These are phyloP conservation scores for Drosophila meridiana DNA, from an alignment of 2,888 invertebrate genomes.

Conservation along the genomic window DNA sequence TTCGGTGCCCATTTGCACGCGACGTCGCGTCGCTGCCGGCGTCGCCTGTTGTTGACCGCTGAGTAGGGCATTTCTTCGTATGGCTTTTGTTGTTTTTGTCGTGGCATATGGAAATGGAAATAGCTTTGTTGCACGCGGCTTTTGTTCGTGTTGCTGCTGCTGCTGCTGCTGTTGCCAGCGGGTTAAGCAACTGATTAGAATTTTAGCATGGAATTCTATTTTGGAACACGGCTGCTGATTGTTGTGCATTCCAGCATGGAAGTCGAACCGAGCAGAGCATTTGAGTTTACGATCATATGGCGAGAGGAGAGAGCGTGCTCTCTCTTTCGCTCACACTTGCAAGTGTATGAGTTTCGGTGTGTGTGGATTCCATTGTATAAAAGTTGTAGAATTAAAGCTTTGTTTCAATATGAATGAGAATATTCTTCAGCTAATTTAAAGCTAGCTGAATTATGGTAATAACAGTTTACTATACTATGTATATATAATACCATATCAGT, in stretches of 20 bases:
- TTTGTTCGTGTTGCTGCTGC: constrained; percentile 17
- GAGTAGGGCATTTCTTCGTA: constrained; percentile 64
- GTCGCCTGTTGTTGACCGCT: constrained; percentile 69
- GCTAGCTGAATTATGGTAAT: background rate
- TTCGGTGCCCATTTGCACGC: constrained; percentile 57
- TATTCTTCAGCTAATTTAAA: background rate
- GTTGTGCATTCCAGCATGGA: constrained; percentile 19
- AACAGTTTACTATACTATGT: background rate
- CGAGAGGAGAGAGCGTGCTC: background rate
- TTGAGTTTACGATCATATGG: constrained; percentile 2
- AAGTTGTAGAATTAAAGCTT: background rate
- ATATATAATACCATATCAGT: background rate
- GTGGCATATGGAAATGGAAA: constrained; percentile 59
- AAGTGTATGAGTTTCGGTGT: background rate
- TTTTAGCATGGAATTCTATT: constrained; percentile 51
- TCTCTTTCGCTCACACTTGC: background rate
- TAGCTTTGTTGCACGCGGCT: constrained; percentile 49
- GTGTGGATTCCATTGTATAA: constrained; percentile 7
- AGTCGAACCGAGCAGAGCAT: background rate
- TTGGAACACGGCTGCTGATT: constrained; percentile 33
- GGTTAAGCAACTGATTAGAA: constrained; percentile 48
- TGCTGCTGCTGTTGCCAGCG: background rate
- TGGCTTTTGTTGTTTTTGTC: constrained; percentile 31
- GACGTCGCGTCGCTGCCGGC: constrained; percentile 36
- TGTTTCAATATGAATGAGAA: background rate